These are phyloP conservation scores for Scrobipalpa atriplicella DNA, from an alignment of 2,888 invertebrate species.

Conservation along the genomic window DNA sequence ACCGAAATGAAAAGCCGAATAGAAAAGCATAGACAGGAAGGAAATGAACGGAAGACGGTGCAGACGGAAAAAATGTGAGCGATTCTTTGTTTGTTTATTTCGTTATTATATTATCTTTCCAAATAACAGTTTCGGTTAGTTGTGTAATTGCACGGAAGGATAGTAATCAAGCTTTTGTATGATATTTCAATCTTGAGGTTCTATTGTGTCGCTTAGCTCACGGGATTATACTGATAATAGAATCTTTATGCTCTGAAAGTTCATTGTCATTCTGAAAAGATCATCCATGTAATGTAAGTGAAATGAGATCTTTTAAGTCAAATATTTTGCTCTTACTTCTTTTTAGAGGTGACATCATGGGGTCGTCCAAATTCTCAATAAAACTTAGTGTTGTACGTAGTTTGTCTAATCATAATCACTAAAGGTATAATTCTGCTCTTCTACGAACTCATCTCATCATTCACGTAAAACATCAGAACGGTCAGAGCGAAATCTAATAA, in stretches of 20 bases:
- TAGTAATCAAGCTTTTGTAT: slow-evolving; percentile 10
- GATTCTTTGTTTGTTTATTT: slow-evolving; percentile 46
- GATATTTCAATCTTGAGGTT: slow-evolving; percentile 6
- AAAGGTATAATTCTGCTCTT: too few relatives aligned
- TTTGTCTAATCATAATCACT: too few relatives aligned
- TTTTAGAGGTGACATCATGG: too few relatives aligned
- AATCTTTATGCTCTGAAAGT: background rate
- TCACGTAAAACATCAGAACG: too few relatives aligned
- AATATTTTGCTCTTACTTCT: too few relatives aligned
- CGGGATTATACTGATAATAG: background rate
- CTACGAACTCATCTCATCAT: too few relatives aligned
- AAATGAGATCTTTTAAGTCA: too few relatives aligned
- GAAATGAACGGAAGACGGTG: slow-evolving; percentile 43
- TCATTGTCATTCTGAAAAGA: too few relatives aligned
- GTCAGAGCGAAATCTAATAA: too few relatives aligned
- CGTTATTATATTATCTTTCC: slow-evolving; percentile 23
- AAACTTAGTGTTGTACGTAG: too few relatives aligned
- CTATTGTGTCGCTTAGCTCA: background rate
- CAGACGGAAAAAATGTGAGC: slow-evolving; percentile 35
- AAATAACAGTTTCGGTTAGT: slow-evolving; percentile 26
- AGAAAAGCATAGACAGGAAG: slow-evolving; percentile 51
- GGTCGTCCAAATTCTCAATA: too few relatives aligned
- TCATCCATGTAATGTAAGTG: too few relatives aligned
- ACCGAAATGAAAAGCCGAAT: slow-evolving; percentile 30
- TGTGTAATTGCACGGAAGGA: slow-evolving; percentile 16